Percentiles rank a stretch among this genome's conserved stretches.
Conservation (phyloP, 35 echinoderm and acorn worm species). For the Lytechinus pictus region DNA sequence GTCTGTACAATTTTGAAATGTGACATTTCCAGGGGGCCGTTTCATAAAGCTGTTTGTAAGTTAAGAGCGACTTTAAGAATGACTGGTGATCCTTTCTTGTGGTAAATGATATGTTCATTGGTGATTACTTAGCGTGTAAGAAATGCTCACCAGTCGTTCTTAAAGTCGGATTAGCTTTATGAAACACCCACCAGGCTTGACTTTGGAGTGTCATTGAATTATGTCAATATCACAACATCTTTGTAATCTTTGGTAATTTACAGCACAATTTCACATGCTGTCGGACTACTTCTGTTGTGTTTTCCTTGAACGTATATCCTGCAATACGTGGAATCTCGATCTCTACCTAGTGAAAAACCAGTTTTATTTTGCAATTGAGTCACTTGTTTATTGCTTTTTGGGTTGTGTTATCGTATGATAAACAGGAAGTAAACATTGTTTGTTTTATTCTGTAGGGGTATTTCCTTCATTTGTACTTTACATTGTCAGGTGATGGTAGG, state of each 20-base stretch:
- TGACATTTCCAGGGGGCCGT: no score
- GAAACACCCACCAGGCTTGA: no score
- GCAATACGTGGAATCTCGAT: neutral
- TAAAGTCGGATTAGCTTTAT: no score
- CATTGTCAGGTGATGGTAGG: neutral
- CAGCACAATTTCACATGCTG: neutral
- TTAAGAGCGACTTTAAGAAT: no score
- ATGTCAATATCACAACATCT: neutral
- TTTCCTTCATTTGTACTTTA: slow-evolving; percentile 20
- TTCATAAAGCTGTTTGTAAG: no score
- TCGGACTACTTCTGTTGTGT: neutral
- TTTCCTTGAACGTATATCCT: neutral
- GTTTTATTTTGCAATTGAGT: neutral
- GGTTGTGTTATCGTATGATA: neutral
- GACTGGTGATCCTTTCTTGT: no score
- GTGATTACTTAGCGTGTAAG: no score
- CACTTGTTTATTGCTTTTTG: neutral
- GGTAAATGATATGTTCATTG: no score
- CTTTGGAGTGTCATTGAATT: neutral
- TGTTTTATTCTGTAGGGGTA: neutral
- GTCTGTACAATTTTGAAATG: neutral
- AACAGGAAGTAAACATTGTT: neutral
- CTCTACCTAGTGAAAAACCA: neutral
- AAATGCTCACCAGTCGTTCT: no score
- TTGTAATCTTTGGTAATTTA: neutral